Conservation (phyloP, 2,113 vertebrate genomes). For the Chinchilla lanigera region DNA sequence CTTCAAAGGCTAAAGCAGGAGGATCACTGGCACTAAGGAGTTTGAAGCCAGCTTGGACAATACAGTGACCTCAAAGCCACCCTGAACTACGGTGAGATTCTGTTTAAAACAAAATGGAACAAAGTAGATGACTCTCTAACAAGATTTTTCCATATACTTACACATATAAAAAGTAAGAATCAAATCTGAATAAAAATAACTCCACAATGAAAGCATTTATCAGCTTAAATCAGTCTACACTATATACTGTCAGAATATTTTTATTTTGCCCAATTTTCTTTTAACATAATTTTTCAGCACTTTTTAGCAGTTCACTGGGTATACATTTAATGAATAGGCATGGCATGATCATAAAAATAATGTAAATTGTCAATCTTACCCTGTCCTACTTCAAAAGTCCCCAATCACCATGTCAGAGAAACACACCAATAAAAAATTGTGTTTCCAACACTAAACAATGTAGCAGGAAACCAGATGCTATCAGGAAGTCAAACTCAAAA, state of each 20-base stretch:
- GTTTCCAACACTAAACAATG: constrained; percentile 44
- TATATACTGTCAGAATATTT: constrained; percentile 34
- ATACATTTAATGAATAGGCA: neutral
- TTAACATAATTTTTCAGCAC: constrained; percentile 34
- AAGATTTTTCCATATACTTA: constrained; percentile 47
- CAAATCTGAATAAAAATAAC: constrained; percentile 37
- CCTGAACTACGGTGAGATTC: neutral
- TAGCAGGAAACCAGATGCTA: neutral
- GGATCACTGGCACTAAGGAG: neutral
- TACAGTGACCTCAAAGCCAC: neutral
- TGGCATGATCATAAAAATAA: constrained; percentile 40
- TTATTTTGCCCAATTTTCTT: constrained; percentile 39
- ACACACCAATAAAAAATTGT: neutral
- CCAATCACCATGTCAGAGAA: neutral
- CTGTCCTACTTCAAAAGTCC: constrained; percentile 36
- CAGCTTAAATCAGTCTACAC: constrained; percentile 32
- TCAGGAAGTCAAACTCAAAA: constrained; percentile 25
- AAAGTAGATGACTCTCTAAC: neutral
- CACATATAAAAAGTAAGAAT: neutral
- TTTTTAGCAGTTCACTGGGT: constrained; percentile 28
- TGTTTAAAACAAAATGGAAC: neutral
- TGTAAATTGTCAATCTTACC: neutral
- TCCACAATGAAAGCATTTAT: neutral
- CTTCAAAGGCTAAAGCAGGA: neutral
- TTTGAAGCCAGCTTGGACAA: neutral